phyloP scores from a whole-genome alignment of 2,888 invertebrate species.

The Desoria tigrina region DNA sequence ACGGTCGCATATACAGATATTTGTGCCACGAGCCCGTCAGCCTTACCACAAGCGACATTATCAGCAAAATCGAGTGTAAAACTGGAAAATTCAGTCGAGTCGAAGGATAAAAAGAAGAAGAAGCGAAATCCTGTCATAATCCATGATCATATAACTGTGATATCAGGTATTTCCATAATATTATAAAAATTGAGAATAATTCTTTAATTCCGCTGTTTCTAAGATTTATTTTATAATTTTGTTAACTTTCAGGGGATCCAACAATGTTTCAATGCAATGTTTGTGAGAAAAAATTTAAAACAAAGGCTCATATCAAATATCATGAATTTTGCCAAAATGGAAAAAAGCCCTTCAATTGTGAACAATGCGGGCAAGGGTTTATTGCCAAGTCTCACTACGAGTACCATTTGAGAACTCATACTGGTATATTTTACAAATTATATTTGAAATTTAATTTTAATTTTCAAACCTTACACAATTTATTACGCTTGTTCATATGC shows the following conservation, averaged over 20 bases:
- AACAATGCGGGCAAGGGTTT: slow-evolving; percentile 65
- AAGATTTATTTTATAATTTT: too few species aligned
- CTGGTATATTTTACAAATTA: slow-evolving; percentile 58
- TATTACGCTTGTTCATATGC: not conserved
- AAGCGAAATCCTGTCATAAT: slow-evolving; percentile 50
- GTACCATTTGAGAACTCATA: slow-evolving; percentile 71
- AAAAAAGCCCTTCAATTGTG: slow-evolving; percentile 61
- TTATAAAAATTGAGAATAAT: not conserved
- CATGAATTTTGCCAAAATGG: slow-evolving; percentile 54
- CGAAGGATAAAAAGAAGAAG: slow-evolving; percentile 47
- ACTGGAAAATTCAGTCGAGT: too few species aligned
- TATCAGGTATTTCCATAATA: slow-evolving; percentile 28
- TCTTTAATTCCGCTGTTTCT: not conserved
- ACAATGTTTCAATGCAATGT: slow-evolving; percentile 66
- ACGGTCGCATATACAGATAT: too few species aligned
- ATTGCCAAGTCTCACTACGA: slow-evolving; percentile 71
- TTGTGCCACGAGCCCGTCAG: too few species aligned
- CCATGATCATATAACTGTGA: slow-evolving; percentile 51
- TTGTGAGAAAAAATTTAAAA: slow-evolving; percentile 69
- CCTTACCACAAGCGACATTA: too few species aligned
- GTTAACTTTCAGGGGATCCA: slow-evolving; percentile 59
- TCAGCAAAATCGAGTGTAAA: too few species aligned
- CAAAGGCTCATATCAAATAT: slow-evolving; percentile 58
- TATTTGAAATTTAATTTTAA: too few species aligned
- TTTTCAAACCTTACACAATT: too few species aligned